Base-by-base conservation (phyloP, 2,797 vertebrate genomes). In the Coilia nasus region DNA sequence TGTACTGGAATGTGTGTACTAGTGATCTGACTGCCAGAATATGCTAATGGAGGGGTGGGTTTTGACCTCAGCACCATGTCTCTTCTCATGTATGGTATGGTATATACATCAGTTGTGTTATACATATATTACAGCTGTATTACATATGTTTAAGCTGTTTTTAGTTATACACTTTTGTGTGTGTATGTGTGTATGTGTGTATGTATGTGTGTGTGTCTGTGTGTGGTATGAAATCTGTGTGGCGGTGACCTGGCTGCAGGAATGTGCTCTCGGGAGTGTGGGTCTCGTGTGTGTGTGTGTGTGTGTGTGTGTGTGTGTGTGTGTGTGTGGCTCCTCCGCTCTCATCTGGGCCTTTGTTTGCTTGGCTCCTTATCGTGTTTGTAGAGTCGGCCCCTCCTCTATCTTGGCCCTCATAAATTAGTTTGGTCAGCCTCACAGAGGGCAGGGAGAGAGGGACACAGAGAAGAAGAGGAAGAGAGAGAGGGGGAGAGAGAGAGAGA, bases 321-420 rank as follows among this genome's bases (percentile, higher is more conserved):
- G 80, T 85, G 84, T 81, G 93, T 93, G 88, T 87, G 60, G 56
- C 1, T 62, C 59, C 88, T 81, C 81, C 83, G 83, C 88, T 88
- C 81, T 85, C n/a, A 19, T 90, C 89, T 87, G 87, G n/a, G 28
- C 31, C 35, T 87, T 91, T 90, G 90, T 93, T 93, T 93, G 92
- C 89, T 46, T 88, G 90, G 90, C 88, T 47, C 90, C 86, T 89
- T 89, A 88, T 92, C 91, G 19, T 92, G 92, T 94, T 93, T 94
- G 91, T 88, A 93, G 92, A 93, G 93, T 90, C 91, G 82, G 83
- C 88, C 90, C 23, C 4, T 82, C 78, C 41, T n/a, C 50, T 54
- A 89, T 87, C 80, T 81, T 19, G 67, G 89, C 89, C 87, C 92
- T 94, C 93, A 82, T 94, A 95, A 95, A 95, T 94, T 94, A 94